Evolutionary conservation across 2,797 vertebrate genomes (phyloP).

Genomic region (Tokudaia muenninki): DNA sequence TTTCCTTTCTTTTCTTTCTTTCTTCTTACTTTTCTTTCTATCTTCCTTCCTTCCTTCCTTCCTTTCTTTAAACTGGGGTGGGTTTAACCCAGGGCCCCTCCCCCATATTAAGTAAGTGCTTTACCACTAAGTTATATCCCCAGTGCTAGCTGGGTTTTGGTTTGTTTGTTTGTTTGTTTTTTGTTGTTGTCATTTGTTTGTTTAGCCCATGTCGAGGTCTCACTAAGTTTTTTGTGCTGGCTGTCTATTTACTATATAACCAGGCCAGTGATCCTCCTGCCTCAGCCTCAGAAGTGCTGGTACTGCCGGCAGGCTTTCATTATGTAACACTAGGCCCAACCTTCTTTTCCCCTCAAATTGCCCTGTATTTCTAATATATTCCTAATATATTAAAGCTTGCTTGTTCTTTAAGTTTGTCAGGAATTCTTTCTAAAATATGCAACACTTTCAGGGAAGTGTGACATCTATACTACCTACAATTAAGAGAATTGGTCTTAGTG

Average conservation of each 20-base stretch:
- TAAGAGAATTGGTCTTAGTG: not conserved
- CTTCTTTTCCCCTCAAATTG: not conserved
- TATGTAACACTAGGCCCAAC: no score
- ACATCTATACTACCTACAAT: not conserved
- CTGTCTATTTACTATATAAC: not conserved
- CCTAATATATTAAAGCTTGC: not conserved
- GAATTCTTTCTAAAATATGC: constrained; percentile 27
- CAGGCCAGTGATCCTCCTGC: not conserved
- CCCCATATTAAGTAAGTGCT: not conserved
- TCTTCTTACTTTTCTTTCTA: not conserved
- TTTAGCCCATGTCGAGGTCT: not conserved
- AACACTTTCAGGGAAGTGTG: not conserved
- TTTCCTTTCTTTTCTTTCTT: not conserved
- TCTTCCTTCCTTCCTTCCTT: not conserved
- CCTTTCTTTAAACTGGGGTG: no score
- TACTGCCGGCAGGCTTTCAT: not conserved
- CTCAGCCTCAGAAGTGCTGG: not conserved
- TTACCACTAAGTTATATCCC: not conserved
- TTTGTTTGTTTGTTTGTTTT: not conserved
- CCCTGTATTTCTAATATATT: not conserved
- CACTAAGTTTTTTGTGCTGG: not conserved
- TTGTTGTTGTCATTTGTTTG: not conserved
- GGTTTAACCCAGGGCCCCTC: not conserved
- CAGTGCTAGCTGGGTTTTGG: not conserved
- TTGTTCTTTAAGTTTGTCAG: constrained; percentile 20